Evolutionary conservation across 1,140 invertebrate species (phyloP), one percentile per base, ranked within the genome.

Genomic region (Chrysoperla carnea): DNA sequence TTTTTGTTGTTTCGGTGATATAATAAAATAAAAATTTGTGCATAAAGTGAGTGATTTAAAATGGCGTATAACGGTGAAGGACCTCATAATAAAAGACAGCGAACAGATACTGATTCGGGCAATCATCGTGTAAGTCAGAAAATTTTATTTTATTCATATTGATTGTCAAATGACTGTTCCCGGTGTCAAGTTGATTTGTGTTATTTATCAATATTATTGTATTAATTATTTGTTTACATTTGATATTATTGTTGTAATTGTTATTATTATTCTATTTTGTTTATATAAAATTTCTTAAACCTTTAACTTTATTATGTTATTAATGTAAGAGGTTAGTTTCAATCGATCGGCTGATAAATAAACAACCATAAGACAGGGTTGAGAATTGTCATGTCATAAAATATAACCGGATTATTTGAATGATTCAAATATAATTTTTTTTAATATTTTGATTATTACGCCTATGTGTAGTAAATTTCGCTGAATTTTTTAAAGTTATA

Each of bases 11-110:
- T 23, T 23, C 17, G 17, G 17, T 23, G 17, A 23, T 23, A 23
- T 23, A n/a, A n/a, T n/a, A 23, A 23, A 23, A 23, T 23, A 23
- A 23, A 23, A 23, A 23, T 23, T 23, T 23, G 17, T 23, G 17
- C 17, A 23, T 23, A 23, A 23, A 23, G 31, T 33, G 31, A 11
- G 31, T 33, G 28, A 31, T 53, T 52, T 51, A 61, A 61, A 58
- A 67, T 67, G 64, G 63, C 64, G 61, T 66, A 63, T 57, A 67
- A 67, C 56, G 64, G 63, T 51, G 63, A 67, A 51, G 64, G 62
- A 46, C 63, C 63, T 42, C 57, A 61, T 48, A 61, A 56, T 46
- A 67, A 67, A 61, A 56, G 64, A 50, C 62, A 60, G 50, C 54
- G 62, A 41, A 60, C 54, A 31, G 59, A 61, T 50, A 51, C 55